Conservation (phyloP, 2,888 invertebrate genomes). For the Sphinx pinastri region DNA sequence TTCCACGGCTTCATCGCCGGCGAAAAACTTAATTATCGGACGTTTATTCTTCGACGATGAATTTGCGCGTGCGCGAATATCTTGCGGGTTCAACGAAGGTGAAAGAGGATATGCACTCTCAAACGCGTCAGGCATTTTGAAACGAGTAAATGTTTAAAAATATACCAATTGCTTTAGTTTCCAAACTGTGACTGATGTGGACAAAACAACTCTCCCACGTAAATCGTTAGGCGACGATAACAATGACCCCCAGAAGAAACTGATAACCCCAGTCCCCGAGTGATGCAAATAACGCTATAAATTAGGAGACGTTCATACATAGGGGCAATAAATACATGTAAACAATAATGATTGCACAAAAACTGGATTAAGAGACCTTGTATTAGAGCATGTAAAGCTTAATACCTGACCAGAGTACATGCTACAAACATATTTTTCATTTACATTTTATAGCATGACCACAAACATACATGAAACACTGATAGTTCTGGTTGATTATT, state of each 20-base stretch:
- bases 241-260: slow-evolving; percentile 69
- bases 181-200: slow-evolving; percentile 48
- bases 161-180: slow-evolving; percentile 40
- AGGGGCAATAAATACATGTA: background rate
- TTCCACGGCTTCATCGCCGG: slow-evolving; percentile 73
- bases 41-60: slow-evolving; percentile 73
- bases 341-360: too few relatives aligned
- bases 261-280: slow-evolving; percentile 57
- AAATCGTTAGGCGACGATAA: slow-evolving; percentile 48
- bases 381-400: background rate
- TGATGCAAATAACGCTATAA: slow-evolving; percentile 62
- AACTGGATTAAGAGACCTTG: background rate
- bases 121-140: slow-evolving; percentile 84
- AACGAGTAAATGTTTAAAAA: slow-evolving; percentile 32
- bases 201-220: slow-evolving; percentile 45
- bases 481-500: slow-evolving; percentile 6
- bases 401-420: too few relatives aligned
- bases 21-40: slow-evolving; percentile 67
- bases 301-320: slow-evolving; percentile 30
- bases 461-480: background rate
- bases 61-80: slow-evolving; percentile 84
- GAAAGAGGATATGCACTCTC: slow-evolving; percentile 83
- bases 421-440: too few relatives aligned
- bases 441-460: background rate
- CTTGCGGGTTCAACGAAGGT: slow-evolving; percentile 76